Conservation (phyloP, 64 coral and sea anemone species). For the Pocillopora damicornis region DNA sequence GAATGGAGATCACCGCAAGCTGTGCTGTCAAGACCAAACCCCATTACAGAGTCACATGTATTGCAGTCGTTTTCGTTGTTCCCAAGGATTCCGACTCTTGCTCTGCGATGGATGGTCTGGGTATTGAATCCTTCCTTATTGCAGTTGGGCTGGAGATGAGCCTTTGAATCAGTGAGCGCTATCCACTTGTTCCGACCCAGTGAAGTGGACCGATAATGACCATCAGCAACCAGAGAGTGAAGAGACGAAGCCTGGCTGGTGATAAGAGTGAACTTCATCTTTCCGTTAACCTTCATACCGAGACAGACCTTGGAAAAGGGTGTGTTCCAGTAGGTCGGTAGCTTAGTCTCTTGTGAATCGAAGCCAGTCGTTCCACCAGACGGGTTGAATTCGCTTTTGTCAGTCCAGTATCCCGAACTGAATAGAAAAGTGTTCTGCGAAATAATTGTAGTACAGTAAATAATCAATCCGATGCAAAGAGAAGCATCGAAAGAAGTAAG, state of each 20-base stretch:
- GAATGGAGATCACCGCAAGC: background rate
- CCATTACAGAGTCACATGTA: constrained; percentile 5
- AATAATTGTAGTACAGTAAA: background rate
- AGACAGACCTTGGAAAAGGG: constrained; percentile 31
- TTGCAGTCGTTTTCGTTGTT: constrained; percentile 32
- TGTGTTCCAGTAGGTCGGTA: constrained; percentile 29
- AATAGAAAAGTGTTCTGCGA: constrained; percentile 30
- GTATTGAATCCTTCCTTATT: constrained; percentile 34
- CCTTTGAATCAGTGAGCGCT: background rate
- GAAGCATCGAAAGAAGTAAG: background rate
- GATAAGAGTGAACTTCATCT: background rate
- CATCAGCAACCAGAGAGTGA: background rate
- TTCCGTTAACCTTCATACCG: constrained; percentile 17
- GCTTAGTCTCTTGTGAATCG: background rate
- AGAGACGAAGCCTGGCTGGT: background rate
- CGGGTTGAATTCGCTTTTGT: constrained; percentile 10
- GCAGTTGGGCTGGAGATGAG: constrained; percentile 9
- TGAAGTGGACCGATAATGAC: background rate
- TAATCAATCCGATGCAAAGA: background rate
- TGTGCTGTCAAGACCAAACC: background rate
- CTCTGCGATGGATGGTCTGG: background rate
- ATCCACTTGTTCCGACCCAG: constrained; percentile 28
- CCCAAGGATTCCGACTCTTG: constrained; percentile 32
- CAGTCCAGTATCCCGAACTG: constrained; percentile 20
- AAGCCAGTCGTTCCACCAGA: constrained; percentile 9